Percentiles rank a stretch among this genome's conserved stretches.
These are phyloP conservation scores for Desoria tigrina DNA, from an alignment of 2,888 invertebrate species.

Conservation along the genomic window DNA sequence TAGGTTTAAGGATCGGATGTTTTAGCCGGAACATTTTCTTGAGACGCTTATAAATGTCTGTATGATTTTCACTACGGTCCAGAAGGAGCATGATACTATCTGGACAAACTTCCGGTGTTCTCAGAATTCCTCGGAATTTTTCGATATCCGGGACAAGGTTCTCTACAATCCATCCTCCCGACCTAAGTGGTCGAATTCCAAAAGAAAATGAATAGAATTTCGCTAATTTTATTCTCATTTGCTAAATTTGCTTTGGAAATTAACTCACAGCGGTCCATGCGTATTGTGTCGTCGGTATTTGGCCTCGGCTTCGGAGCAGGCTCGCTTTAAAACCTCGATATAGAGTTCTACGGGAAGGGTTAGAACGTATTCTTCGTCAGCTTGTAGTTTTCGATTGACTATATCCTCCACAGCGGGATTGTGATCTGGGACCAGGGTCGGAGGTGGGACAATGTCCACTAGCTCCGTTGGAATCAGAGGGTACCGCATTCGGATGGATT, in stretches of 20 bases:
- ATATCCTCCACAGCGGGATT: conserved; percentile 40
- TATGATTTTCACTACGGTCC: conserved; percentile 29
- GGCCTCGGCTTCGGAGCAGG: conserved; percentile 34
- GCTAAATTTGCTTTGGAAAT: not conserved
- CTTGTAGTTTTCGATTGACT: conserved; percentile 28
- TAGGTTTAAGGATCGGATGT: conserved; percentile 5
- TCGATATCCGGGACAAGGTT: conserved; percentile 46
- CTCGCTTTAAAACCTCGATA: conserved; percentile 41
- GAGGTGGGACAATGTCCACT: conserved; percentile 37
- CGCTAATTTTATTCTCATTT: not conserved
- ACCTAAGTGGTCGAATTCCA: conserved; percentile 24
- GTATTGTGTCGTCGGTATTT: conserved; percentile 23
- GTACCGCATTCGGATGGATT: conserved; percentile 38
- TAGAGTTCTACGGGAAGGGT: conserved; percentile 39
- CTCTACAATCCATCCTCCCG: conserved; percentile 51
- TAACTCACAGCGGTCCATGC: conserved; percentile 38
- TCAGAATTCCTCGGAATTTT: conserved; percentile 42
- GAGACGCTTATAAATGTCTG: conserved; percentile 29
- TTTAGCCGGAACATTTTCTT: conserved; percentile 30
- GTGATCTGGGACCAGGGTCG: conserved; percentile 34
- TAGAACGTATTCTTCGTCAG: conserved; percentile 32
- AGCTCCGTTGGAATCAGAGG: conserved; percentile 45
- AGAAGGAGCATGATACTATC: conserved; percentile 43
- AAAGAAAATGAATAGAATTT: not conserved
- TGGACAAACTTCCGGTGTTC: conserved; percentile 41